Conservation (phyloP, 2,888 invertebrate genomes). For the Crocallis elinguaria region DNA sequence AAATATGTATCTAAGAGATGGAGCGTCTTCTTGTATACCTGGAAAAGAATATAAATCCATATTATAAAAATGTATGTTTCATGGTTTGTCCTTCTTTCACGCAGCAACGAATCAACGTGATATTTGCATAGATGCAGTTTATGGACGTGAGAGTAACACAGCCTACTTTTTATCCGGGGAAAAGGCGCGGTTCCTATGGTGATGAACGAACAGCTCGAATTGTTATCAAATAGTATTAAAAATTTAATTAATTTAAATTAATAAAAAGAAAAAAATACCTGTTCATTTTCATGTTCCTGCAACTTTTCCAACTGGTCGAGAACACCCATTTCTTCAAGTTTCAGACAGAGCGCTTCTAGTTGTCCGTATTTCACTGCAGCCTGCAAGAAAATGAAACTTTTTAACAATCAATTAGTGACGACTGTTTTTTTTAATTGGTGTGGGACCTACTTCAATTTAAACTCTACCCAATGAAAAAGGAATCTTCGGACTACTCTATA, state of each 20-base stretch:
- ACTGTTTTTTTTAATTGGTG: not conserved
- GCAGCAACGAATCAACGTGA: no score
- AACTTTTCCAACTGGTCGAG: conserved; percentile 95
- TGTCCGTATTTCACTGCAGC: conserved; percentile 91
- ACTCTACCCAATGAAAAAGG: no score
- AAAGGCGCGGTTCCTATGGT: no score
- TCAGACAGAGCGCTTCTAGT: conserved; percentile 89
- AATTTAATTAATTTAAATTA: not conserved
- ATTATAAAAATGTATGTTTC: not conserved
- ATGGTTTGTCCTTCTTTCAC: no score
- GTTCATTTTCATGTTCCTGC: conserved; percentile 95
- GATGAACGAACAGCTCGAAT: no score
- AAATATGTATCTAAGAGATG: conserved; percentile 92
- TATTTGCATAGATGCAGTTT: no score
- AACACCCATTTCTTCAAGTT: conserved; percentile 95
- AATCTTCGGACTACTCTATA: no score
- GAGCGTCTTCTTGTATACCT: conserved; percentile 90
- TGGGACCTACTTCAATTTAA: no score
- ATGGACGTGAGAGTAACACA: no score
- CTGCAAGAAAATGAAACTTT: conserved; percentile 78
- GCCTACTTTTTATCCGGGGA: no score
- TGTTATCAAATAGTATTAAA: no score
- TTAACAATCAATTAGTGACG: no score
- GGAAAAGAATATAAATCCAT: conserved; percentile 20
- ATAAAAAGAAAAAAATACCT: conserved; percentile 74